A percentile compares a stretch with the other conserved stretches of the same genome.
Conservation (phyloP, 2,888 invertebrate species). For the Coelopa pilipes region DNA sequence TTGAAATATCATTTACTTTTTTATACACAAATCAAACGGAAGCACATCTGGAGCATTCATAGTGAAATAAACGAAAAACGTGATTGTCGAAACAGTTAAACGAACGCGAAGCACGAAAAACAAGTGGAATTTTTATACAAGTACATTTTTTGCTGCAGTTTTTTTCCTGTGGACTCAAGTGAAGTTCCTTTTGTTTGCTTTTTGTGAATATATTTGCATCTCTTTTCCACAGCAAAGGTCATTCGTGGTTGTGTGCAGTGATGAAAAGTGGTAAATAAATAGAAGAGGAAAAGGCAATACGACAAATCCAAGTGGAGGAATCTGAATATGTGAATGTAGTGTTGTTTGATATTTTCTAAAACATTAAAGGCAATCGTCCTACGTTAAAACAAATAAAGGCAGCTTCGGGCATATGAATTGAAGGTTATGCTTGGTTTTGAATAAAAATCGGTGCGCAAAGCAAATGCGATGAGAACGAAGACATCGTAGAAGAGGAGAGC, state of each 20-base stretch:
- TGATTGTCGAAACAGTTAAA: neutral
- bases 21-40: neutral
- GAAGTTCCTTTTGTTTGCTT: slow-evolving; percentile 1
- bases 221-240: slow-evolving; percentile 39
- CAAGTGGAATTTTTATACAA: slow-evolving; percentile 12
- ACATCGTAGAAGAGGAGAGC: neutral
- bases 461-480: neutral
- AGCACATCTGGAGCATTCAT: neutral
- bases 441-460: slow-evolving; percentile 7
- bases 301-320: neutral
- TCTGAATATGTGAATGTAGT: no score
- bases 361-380: neutral
- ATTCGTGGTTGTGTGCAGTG: slow-evolving; percentile 13
- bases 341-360: neutral
- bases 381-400: neutral
- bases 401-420: neutral
- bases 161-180: no score
- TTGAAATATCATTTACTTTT: neutral
- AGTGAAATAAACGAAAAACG: neutral
- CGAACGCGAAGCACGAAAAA: neutral
- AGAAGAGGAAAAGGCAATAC: neutral
- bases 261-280: slow-evolving; percentile 27
- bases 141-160: slow-evolving; percentile 16
- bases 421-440: slow-evolving; percentile 1
- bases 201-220: slow-evolving; percentile 28